A percentile compares a stretch with the other conserved stretches of the same genome.
These are phyloP conservation scores for Eupsilia transversa DNA, from an alignment of 2,888 invertebrate species.

Conservation along the genomic window DNA sequence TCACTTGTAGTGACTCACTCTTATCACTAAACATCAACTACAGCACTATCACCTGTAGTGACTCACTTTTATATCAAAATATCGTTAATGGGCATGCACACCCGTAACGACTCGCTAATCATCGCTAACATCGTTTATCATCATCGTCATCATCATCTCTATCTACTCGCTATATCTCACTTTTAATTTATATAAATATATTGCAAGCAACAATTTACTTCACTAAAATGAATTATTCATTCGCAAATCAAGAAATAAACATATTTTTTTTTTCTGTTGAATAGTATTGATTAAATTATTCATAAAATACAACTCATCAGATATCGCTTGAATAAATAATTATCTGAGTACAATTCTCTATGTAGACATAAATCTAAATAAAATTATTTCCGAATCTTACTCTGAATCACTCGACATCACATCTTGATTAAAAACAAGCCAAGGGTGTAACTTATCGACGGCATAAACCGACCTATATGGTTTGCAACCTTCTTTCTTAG, in stretches of 20 bases:
- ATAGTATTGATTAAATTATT: not conserved
- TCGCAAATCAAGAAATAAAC: not conserved
- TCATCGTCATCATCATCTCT: not conserved
- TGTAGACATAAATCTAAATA: not conserved
- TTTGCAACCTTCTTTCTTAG: slow-evolving; percentile 4
- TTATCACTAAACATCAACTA: too few relatives aligned
- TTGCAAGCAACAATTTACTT: not conserved
- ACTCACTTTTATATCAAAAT: too few relatives aligned
- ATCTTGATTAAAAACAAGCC: slow-evolving; percentile 27
- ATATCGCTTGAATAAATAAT: not conserved
- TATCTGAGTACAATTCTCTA: not conserved
- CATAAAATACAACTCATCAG: not conserved
- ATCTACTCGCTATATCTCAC: too few relatives aligned
- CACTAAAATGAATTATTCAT: not conserved
- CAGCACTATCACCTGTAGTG: too few relatives aligned
- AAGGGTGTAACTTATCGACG: slow-evolving; percentile 11
- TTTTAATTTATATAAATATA: not conserved
- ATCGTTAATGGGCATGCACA: not conserved
- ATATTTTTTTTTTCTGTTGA: not conserved
- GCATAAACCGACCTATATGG: not conserved
- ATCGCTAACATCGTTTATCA: not conserved
- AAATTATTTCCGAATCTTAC: not conserved
- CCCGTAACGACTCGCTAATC: not conserved
- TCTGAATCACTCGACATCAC: slow-evolving; percentile 26
- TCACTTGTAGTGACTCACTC: too few relatives aligned